Base-by-base conservation (phyloP, 2,888 invertebrate species). In the Phragmatobia fuliginosa region DNA sequence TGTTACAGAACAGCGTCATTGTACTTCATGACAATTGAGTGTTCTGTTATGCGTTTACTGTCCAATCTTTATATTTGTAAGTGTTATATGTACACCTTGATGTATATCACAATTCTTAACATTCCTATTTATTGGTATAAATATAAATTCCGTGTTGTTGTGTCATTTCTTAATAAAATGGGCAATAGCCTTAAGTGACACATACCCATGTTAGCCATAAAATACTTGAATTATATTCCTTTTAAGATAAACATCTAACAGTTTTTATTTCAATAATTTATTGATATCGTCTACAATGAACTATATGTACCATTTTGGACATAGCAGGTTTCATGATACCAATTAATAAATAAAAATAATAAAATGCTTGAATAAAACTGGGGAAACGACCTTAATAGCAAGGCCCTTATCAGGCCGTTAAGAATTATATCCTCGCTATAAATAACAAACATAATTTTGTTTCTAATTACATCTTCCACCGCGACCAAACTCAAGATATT, bases 381-480 rank as follows among this genome's bases (percentile, higher is more conserved):
- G 71, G 80, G 74, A 81, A 82, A 76, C 70, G 72, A 64, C 80
- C 80, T 81, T 82, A 82, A 79, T 80, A 77, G 78, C 70, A 74
- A 31, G 45, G 52, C 66, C 77, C 81, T 81, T 81, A 81, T 81
- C 81, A 82, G 83, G 72, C 69, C 71, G 71, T 73, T 73, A 78
- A 82, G 74, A 81, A 82, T 74, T 78, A 82, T 82, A 75, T 78
- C 83, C 76, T 61, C 62, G 67, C 52, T 60, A 67, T 80, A 75
- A 74, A 79, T 74, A 72, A 73, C 64, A 66, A 72, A 72, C 74
- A 73, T 75, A 74, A 70, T 71, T 81, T 64, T 67, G 62, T 78
- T 73, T 76, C 71, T 80, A 85, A 84, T 84, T 83, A 83, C 78
- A 75, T 78, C 79, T 82, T 70, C 67, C 21, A 77, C 67, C 77